Conservation (phyloP, 1,140 invertebrate species). For the Macrosteles quadrilineatus region DNA sequence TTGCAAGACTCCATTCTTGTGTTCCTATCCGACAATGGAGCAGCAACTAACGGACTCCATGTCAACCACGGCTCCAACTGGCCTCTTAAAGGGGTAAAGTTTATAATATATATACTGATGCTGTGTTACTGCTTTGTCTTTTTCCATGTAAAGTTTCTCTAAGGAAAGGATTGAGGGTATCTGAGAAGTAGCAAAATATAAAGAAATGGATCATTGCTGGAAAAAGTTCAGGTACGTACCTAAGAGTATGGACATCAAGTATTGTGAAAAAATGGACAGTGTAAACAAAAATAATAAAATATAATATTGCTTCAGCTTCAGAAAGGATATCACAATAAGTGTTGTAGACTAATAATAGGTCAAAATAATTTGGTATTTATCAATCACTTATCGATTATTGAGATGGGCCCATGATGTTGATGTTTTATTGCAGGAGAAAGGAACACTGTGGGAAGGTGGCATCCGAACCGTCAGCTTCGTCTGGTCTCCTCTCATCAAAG, state of each 20-base stretch:
- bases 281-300: not conserved
- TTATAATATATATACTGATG: too few relatives aligned
- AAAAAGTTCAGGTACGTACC: too few relatives aligned
- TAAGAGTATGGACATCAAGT: too few relatives aligned
- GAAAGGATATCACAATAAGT: not conserved
- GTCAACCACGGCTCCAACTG: constrained; percentile 60
- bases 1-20: constrained; percentile 60
- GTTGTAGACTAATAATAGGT: not conserved
- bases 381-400: too few relatives aligned
- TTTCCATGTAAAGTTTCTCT: not conserved
- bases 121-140: too few relatives aligned
- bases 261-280: not conserved
- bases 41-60: constrained; percentile 49
- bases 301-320: not conserved
- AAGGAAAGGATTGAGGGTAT: not conserved
- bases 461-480: constrained; percentile 74
- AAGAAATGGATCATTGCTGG: too few relatives aligned
- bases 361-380: too few relatives aligned
- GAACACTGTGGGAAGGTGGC: constrained; percentile 83
- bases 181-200: not conserved
- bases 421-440: constrained; percentile 65
- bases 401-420: too few relatives aligned
- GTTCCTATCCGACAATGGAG: constrained; percentile 65
- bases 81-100: constrained; percentile 61
- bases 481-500: constrained; percentile 69